Conservation (phyloP, 2,113 vertebrate genomes). For the Arvicanthis niloticus region DNA sequence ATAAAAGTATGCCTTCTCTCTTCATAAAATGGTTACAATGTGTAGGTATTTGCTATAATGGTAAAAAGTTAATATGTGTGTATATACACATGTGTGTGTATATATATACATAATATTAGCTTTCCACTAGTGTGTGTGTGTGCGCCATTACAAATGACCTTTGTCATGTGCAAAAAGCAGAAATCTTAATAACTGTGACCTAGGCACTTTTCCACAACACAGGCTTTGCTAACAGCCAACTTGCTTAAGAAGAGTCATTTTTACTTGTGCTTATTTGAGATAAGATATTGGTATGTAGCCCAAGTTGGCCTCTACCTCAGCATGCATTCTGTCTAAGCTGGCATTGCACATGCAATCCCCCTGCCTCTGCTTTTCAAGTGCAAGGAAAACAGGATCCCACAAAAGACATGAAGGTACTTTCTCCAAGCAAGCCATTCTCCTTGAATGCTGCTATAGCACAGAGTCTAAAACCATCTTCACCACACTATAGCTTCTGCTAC, state of each 20-base stretch:
- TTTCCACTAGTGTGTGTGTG: neutral
- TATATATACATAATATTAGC: too few relatives aligned
- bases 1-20: neutral
- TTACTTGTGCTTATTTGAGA: neutral
- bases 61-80: neutral
- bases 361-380: neutral
- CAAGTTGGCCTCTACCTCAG: neutral
- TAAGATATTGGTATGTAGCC: neutral
- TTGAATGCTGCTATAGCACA: slow-evolving; percentile 70
- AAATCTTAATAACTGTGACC: slow-evolving; percentile 41
- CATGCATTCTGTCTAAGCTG: neutral
- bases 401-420: slow-evolving; percentile 56
- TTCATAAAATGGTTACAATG: neutral
- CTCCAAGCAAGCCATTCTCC: slow-evolving; percentile 34
- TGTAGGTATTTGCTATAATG: neutral
- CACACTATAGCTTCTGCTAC: slow-evolving; percentile 36
- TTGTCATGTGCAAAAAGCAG: neutral
- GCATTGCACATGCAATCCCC: neutral
- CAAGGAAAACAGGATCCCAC: neutral
- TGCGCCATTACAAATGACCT: neutral
- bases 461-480: slow-evolving; percentile 69
- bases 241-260: slow-evolving; percentile 37
- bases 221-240: slow-evolving; percentile 54
- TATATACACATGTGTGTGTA: neutral
- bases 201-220: neutral